These are phyloP conservation scores for Eurystomus glaucurus DNA, from an alignment of 2,797 vertebrate genomes.

Conservation along the genomic window DNA sequence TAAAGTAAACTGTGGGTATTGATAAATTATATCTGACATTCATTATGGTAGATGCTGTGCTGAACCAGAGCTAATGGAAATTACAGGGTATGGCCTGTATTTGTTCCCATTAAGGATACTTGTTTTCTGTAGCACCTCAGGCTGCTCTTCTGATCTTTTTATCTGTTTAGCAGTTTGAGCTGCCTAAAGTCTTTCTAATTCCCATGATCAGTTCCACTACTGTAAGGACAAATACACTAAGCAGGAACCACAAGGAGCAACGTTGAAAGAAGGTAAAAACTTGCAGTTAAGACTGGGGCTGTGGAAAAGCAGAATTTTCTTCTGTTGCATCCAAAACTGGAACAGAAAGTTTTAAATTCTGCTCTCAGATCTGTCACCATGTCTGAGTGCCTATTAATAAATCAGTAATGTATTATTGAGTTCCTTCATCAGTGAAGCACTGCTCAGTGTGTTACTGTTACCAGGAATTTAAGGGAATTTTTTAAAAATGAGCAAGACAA, in stretches of 20 bases:
- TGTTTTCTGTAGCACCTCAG: not conserved
- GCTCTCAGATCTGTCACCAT: not conserved
- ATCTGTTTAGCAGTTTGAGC: not conserved
- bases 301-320: not conserved
- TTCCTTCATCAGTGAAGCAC: constrained; percentile 5
- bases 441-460: not conserved
- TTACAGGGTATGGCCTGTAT: not conserved
- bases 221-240: not conserved
- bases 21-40: constrained; percentile 42
- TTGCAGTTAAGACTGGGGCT: not conserved
- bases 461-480: not conserved
- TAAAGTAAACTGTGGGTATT: not conserved
- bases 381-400: constrained; percentile 27
- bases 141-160: not conserved
- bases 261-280: not conserved
- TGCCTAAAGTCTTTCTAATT: not conserved
- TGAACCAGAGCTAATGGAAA: constrained; percentile 23
- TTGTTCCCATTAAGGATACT: not conserved
- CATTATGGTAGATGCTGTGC: not conserved
- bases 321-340: not conserved
- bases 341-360: not conserved
- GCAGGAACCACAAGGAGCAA: not conserved
- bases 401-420: not conserved
- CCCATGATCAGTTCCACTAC: not conserved
- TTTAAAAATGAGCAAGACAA: not conserved